Evolutionary conservation across 2,888 invertebrate species (phyloP), one percentile per base, ranked within the genome.

Genomic region (Dilophus febrilis): DNA sequence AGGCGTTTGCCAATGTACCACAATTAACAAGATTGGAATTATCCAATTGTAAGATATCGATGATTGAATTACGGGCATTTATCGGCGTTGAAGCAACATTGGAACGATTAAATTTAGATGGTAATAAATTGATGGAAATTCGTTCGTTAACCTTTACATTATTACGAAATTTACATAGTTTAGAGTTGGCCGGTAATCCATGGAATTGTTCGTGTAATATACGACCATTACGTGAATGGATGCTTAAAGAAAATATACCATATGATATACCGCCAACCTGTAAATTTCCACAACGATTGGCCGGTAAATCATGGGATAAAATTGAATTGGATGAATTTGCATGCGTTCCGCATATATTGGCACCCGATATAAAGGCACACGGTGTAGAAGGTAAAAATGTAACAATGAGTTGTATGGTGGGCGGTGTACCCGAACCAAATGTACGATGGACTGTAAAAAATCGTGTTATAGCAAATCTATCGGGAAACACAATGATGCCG

Each of bases 171-270:
- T 59, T 86, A 38, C 78, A 82, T 53, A 82, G 80, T 12, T 61
- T 86, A 44, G 81, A 81, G 51, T 59, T 86, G 46, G 74, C 78
- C n/a, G 72, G 69, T 43, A 86, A 86, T 59, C 80, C 78, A 1
- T 85, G 85, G 83, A 79, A 83, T 56, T 86, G 85, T 57, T 77
- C 81, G 32, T 86, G 86, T 55, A 68, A 70, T 19, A 56, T 86
- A 43, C 66, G 81, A 40, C 79, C 83, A 1, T 57, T 85, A 45
- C 65, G 81, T 17, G 76, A 78, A 50, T 86, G 84, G 85, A 80
- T 86, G 79, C 59, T 78, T 44, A 67, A 68, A 42, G 72, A 74
- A 53, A 85, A 85, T 54, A 76, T 86, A 28, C 84, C 84, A 6
- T 76, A 74, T 41, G 77, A 68, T 22, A 65, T 72, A 38, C 74